Conservation (phyloP, 2,797 vertebrate genomes). For the Vipera latastei region DNA sequence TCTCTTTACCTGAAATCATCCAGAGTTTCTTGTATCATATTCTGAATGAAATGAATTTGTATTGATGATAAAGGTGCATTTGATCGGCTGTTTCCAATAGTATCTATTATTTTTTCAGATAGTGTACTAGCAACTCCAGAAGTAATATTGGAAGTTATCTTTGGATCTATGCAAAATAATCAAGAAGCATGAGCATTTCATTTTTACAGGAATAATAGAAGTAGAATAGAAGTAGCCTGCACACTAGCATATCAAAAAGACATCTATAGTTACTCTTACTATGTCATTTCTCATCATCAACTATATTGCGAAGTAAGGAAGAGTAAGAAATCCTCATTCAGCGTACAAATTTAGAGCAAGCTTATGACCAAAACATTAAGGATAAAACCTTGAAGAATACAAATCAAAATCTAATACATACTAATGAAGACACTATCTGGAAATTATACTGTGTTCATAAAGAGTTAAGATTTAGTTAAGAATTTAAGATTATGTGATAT, state of each 20-base stretch:
- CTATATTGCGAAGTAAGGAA: not conserved
- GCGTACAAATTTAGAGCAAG: not conserved
- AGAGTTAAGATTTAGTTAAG: no score
- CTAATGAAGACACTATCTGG: not conserved
- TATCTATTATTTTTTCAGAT: slow-evolving; percentile 83
- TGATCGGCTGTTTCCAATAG: slow-evolving; percentile 74
- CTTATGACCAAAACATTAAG: not conserved
- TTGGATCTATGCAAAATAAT: slow-evolving; percentile 65
- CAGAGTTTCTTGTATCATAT: slow-evolving; percentile 95
- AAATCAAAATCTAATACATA: not conserved
- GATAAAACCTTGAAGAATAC: not conserved
- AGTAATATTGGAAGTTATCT: slow-evolving; percentile 65
- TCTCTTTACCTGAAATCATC: slow-evolving; percentile 89
- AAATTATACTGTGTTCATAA: not conserved
- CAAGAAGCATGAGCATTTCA: slow-evolving; percentile 20
- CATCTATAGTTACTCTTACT: not conserved
- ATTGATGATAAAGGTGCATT: slow-evolving; percentile 85
- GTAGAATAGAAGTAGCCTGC: not conserved
- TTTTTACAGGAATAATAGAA: not conserved
- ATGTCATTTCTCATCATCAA: not conserved
- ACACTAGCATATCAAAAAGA: not conserved
- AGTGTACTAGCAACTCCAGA: slow-evolving; percentile 77
- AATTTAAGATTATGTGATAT: not conserved
- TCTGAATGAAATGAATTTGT: slow-evolving; percentile 93
- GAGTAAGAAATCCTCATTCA: not conserved